phyloP scores from a whole-genome alignment of 2,113 vertebrate genomes.

The Oxygymnocypris stewartii region DNA sequence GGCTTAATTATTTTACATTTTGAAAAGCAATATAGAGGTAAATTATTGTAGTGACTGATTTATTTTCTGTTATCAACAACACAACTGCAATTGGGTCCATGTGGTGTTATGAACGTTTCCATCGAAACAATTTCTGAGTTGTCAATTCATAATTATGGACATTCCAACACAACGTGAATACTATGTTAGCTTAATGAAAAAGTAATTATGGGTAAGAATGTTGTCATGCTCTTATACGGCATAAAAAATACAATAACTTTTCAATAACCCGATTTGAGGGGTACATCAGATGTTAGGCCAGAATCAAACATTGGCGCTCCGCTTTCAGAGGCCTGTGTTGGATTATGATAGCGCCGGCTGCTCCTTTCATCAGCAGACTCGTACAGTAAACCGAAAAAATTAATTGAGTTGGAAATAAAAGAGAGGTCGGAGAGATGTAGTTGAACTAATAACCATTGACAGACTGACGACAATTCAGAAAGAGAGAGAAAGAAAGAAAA shows the following conservation, averaged over 20 bases:
- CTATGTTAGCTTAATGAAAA: not conserved
- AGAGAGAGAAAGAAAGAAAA: not conserved
- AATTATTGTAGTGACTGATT: not conserved
- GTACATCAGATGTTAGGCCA: not conserved
- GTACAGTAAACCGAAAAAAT: not conserved
- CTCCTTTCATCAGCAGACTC: not conserved
- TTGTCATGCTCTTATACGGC: not conserved
- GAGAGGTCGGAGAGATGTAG: conserved; percentile 16
- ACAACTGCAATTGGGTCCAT: not conserved
- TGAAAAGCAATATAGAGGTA: not conserved
- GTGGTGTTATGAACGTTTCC: not conserved
- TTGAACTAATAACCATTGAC: conserved; percentile 65
- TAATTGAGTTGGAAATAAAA: conserved; percentile 1
- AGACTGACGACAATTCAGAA: conserved; percentile 47
- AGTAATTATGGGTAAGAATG: not conserved
- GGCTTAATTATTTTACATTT: not conserved
- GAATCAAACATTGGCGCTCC: not conserved
- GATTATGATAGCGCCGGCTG: not conserved
- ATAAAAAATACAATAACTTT: not conserved
- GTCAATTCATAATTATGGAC: not conserved
- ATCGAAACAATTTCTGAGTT: not conserved
- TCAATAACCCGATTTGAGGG: not conserved
- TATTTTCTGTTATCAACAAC: too few species aligned
- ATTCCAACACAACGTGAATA: not conserved
- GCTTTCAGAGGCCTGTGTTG: not conserved